Evolutionary conservation across 2,888 invertebrate species (phyloP).

Genomic region (Scotopteryx bipunctaria): DNA sequence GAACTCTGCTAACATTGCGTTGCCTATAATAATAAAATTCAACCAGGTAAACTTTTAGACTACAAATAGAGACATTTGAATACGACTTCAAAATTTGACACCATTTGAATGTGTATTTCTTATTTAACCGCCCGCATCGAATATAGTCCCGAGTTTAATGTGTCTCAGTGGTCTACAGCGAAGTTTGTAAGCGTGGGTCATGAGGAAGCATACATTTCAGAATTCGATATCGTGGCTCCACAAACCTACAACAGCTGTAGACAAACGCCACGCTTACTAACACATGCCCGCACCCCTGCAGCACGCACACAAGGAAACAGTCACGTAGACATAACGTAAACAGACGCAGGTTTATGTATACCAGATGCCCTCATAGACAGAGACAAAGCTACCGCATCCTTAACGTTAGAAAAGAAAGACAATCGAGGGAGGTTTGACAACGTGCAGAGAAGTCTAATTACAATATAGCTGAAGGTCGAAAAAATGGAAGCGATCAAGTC

Average conservation of each 20-base stretch:
- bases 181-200: slow-evolving; percentile 69
- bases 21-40: slow-evolving; percentile 35
- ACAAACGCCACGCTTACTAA: slow-evolving; percentile 65
- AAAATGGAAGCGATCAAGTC: slow-evolving; percentile 60
- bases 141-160: slow-evolving; percentile 60
- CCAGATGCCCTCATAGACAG: slow-evolving; percentile 80
- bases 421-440: slow-evolving; percentile 67
- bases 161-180: slow-evolving; percentile 48
- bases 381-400: slow-evolving; percentile 62
- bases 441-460: slow-evolving; percentile 76
- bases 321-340: slow-evolving; percentile 71
- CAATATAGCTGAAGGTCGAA: slow-evolving; percentile 74
- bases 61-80: slow-evolving; percentile 36
- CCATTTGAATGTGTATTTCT: slow-evolving; percentile 56
- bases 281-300: slow-evolving; percentile 74
- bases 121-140: slow-evolving; percentile 49
- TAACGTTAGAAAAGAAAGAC: slow-evolving; percentile 61
- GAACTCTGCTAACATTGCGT: slow-evolving; percentile 38
- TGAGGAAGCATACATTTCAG: slow-evolving; percentile 80
- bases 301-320: slow-evolving; percentile 51
- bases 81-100: slow-evolving; percentile 41
- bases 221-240: slow-evolving; percentile 69
- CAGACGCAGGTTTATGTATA: slow-evolving; percentile 78
- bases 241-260: slow-evolving; percentile 80
- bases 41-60: slow-evolving; percentile 36